Conservation (phyloP, 2,113 vertebrate species). For the Hucho hucho region DNA sequence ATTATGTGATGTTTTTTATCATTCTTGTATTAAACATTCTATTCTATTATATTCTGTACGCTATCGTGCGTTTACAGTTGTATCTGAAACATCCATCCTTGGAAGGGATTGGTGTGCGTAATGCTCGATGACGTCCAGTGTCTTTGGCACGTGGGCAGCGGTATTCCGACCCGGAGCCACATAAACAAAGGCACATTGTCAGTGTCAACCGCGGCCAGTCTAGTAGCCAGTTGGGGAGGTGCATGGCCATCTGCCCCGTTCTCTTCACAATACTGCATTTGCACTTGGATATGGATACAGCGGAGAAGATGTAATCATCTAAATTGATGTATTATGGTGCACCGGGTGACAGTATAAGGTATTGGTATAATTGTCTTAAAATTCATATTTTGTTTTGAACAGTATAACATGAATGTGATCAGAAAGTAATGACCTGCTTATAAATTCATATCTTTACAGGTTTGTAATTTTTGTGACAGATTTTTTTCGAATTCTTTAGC, state of each 20-base stretch:
- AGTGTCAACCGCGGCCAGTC: constrained; percentile 45
- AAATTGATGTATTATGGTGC: neutral
- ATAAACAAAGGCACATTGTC: constrained; percentile 78
- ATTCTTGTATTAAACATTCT: no score
- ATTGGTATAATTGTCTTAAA: neutral
- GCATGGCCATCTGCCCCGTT: constrained; percentile 24
- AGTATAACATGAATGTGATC: no score
- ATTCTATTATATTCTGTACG: no score
- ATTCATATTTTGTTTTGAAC: no score
- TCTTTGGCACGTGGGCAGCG: constrained; percentile 50
- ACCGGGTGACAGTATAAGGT: neutral
- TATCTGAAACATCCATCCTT: neutral
- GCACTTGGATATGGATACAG: neutral
- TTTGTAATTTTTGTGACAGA: no score
- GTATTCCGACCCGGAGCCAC: constrained; percentile 42
- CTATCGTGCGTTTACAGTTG: no score
- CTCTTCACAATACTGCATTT: neutral
- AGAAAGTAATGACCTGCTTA: no score
- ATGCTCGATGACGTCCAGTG: constrained; percentile 40
- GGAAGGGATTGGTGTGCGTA: constrained; percentile 47
- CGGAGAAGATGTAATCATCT: neutral
- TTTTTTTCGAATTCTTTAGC: no score
- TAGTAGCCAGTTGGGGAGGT: constrained; percentile 26
- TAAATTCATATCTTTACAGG: no score
- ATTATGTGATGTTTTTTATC: no score